phyloP scores from a whole-genome alignment of 2,797 vertebrate species.

The Lacerta bilineata region DNA sequence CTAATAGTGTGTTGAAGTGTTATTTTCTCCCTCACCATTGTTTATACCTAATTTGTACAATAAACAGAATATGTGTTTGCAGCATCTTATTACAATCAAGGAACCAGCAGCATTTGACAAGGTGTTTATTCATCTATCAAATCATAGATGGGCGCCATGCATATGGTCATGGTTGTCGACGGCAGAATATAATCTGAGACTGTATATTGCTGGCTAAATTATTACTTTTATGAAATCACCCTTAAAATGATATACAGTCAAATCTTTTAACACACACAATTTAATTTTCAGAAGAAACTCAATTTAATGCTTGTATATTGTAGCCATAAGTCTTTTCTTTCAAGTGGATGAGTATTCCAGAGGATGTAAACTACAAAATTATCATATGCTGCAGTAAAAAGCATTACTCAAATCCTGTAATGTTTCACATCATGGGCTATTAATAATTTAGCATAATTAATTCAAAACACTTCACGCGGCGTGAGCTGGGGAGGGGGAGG shows the following conservation, averaged over 20 bases:
- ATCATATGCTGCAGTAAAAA: slow-evolving; percentile 61
- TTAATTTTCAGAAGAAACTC: slow-evolving; percentile 59
- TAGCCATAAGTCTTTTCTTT: slow-evolving; percentile 63
- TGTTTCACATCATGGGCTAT: slow-evolving; percentile 77
- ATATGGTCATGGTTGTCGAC: not conserved
- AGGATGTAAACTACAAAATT: slow-evolving; percentile 65
- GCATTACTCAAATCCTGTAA: slow-evolving; percentile 72
- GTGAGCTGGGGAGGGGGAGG: slow-evolving; percentile 68
- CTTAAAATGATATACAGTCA: not conserved
- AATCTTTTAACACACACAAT: slow-evolving; percentile 39
- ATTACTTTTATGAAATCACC: not conserved
- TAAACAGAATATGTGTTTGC: not conserved
- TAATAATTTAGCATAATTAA: slow-evolving; percentile 84
- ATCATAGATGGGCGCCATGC: too few relatives aligned
- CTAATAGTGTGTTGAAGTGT: not conserved
- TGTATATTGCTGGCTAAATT: not conserved
- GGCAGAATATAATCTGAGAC: not conserved
- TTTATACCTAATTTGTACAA: not conserved
- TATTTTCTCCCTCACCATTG: not conserved
- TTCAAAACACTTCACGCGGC: slow-evolving; percentile 79
- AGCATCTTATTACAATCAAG: not conserved
- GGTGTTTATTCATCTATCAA: not conserved
- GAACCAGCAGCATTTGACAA: not conserved
- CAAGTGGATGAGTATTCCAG: slow-evolving; percentile 47
- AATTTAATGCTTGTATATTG: slow-evolving; percentile 49